These are phyloP conservation scores for Sorex araneus DNA, from an alignment of 2,113 vertebrate genomes.

Conservation along the genomic window DNA sequence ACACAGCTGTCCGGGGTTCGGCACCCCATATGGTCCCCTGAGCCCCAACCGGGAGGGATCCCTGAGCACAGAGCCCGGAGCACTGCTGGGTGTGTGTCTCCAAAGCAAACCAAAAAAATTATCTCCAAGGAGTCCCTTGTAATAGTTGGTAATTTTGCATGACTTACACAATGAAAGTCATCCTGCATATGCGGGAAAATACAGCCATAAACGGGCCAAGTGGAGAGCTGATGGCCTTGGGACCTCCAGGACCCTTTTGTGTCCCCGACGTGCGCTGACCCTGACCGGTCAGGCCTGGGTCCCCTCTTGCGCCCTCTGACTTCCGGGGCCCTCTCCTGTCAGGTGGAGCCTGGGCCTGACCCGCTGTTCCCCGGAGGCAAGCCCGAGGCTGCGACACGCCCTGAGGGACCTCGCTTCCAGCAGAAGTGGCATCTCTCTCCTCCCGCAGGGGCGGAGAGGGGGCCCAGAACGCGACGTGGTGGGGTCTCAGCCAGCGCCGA, in stretches of 20 bases:
- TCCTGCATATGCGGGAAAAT: background rate
- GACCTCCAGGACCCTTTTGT: fast-evolving
- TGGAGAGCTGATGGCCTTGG: background rate
- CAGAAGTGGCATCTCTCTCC: background rate
- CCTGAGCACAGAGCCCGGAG: no score
- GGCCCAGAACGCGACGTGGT: no score
- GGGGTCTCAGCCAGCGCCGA: background rate
- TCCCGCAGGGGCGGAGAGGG: background rate
- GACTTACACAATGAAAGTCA: background rate
- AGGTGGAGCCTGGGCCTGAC: background rate
- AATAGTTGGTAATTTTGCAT: background rate
- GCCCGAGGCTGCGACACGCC: no score
- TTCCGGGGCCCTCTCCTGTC: background rate
- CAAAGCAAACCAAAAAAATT: no score
- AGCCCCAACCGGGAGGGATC: no score
- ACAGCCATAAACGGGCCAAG: background rate
- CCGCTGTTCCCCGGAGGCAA: no score
- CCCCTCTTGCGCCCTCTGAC: background rate
- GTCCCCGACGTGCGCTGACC: background rate
- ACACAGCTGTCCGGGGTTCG: no score
- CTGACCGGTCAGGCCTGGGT: background rate
- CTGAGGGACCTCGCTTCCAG: background rate
- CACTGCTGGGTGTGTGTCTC: no score
- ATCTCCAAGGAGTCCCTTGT: background rate
- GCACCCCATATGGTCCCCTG: no score